A percentile compares a stretch with the other conserved stretches of the same genome.
Conservation (phyloP, 2,888 invertebrate species). For the Sinhomidia bicolor region DNA sequence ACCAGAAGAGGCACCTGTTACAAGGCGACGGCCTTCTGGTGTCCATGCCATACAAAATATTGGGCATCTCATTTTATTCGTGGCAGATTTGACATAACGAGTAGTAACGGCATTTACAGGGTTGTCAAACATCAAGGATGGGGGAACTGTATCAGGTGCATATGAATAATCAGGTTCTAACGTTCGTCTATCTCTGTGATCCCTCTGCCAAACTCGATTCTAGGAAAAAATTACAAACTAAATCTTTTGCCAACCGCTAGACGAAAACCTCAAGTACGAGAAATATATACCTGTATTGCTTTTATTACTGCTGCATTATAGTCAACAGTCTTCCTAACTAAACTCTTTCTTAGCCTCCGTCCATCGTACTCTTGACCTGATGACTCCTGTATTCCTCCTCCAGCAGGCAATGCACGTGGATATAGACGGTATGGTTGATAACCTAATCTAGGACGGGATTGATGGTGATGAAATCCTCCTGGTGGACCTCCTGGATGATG, state of each 20-base stretch:
- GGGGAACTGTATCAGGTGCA: constrained; percentile 95
- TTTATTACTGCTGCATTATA: constrained; percentile 97
- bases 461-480: constrained; percentile 47
- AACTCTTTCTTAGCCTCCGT: constrained; percentile 96
- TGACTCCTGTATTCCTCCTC: constrained; percentile 56
- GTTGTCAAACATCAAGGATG: constrained; percentile 95
- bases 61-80: constrained; percentile 99
- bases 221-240: constrained; percentile 81
- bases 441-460: constrained; percentile 74
- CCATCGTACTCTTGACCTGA: constrained; percentile 91
- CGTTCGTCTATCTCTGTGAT: constrained; percentile 92
- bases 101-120: constrained; percentile 94
- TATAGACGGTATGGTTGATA: constrained; percentile 83
- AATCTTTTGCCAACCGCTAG: not conserved
- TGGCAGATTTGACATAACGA: constrained; percentile 98
- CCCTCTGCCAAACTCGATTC: constrained; percentile 97
- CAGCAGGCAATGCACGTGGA: constrained; percentile 81
- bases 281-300: constrained; percentile 91
- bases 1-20: constrained; percentile 99
- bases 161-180: constrained; percentile 98
- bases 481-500: constrained; percentile 59
- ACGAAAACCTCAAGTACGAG: not conserved
- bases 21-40: constrained; percentile 97
- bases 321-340: constrained; percentile 98
- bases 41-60: constrained; percentile 99